phyloP scores from a whole-genome alignment of 2,888 invertebrate species.

The Strigamia transsilvanica region DNA sequence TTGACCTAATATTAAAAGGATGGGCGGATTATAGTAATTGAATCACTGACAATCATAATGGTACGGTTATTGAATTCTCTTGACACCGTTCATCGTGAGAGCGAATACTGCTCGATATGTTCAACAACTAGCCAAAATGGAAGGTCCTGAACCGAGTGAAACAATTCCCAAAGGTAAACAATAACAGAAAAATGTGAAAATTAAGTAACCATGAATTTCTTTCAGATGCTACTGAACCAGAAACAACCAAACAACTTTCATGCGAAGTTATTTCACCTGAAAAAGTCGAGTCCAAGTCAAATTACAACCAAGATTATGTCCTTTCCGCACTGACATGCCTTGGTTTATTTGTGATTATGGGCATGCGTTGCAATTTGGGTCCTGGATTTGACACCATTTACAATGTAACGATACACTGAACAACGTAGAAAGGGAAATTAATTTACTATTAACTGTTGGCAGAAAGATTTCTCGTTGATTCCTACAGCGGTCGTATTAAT shows the following conservation, averaged over 20 bases:
- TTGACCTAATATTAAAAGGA: conserved; percentile 44
- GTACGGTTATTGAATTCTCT: neutral
- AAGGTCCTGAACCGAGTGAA: neutral
- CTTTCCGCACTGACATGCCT: neutral
- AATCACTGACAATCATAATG: neutral
- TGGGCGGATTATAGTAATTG: conserved; percentile 37
- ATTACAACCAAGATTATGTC: neutral
- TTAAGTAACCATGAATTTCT: neutral
- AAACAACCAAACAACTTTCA: neutral
- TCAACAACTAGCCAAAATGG: conserved; percentile 20
- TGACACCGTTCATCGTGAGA: neutral
- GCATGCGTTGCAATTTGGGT: conserved; percentile 29
- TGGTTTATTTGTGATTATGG: conserved; percentile 14
- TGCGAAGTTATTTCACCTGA: neutral
- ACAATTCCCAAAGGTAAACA: conserved; percentile 4
- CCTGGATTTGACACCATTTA: conserved; percentile 24
- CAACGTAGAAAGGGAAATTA: neutral
- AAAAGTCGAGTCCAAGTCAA: neutral
- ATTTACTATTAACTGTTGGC: neutral
- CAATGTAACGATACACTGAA: neutral
- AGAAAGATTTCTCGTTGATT: conserved; percentile 14
- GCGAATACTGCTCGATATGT: neutral
- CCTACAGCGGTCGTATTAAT: conserved; percentile 18
- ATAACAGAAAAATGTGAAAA: neutral
- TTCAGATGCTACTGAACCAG: neutral